Evolutionary conservation across 2,888 invertebrate genomes (phyloP), one percentile per base, ranked within the genome.

Genomic region (Microctonus hyperodae): DNA sequence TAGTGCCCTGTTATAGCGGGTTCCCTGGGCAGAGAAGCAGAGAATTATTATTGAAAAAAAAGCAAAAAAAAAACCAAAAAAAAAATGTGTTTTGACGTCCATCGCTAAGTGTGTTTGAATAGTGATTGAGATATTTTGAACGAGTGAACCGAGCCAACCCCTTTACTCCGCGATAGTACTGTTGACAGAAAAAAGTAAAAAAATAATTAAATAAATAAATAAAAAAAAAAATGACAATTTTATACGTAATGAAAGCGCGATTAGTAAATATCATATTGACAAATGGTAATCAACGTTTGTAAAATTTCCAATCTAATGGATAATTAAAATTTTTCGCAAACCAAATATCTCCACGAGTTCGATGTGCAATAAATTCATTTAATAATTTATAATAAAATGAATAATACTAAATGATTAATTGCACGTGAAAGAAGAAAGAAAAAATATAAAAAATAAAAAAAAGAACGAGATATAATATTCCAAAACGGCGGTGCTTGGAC

Each of bases 1-100:
- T 82, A 83, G 81, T 83, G 82, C 81, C 82, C 83, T 82, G 82
- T 83, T 82, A 83, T 81, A 83, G 83, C 78, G 81, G 82, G 80
- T 80, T 79, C 79, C 78, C 74, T 76, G 78, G 82, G 80, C 81
- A 81, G 83, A 82, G 73, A 74, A 22, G 48, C 75, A 72, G 73
- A 72, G 71, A 69, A 61, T 31, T 23, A 40, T 65, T 25, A 57
- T 28, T 58, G 22, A 31, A 28, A 61, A 35, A 61, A 59, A 23
- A 35, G 69, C 35, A 61, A 57, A 23, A 31, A 69, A 50, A 44
- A 62, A 61, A 62, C n/a, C n/a, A 57, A 28, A 40, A 44, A 22
- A 25, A 40, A 44, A 16, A 16, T n/a, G 44, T 44, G 37, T 44
- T 28, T 55, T 48, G 67, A 64, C 67, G 51, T 57, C 37, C 61